phyloP scores from a whole-genome alignment of 2,888 invertebrate species.

The Orthosia gracilis region DNA sequence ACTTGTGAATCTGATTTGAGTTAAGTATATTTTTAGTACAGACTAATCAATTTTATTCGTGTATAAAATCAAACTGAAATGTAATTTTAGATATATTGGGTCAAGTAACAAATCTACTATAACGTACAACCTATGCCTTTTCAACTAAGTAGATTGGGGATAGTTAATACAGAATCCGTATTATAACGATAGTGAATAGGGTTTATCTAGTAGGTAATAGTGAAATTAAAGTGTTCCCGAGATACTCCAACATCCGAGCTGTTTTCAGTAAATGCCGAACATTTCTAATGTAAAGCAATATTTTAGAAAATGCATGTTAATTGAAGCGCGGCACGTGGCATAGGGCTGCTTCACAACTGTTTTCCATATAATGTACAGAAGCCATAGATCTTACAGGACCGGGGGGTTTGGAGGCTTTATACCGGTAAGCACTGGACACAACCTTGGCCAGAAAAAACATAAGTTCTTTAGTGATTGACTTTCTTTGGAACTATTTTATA shows the following conservation, averaged over 20 bases:
- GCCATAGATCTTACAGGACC: too few species aligned
- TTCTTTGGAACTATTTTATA: too few species aligned
- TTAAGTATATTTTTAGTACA: slow-evolving; percentile 20
- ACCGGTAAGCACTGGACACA: too few species aligned
- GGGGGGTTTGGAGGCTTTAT: too few species aligned
- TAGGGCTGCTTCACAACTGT: slow-evolving; percentile 4
- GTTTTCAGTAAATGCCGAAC: neutral
- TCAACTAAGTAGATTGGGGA: neutral
- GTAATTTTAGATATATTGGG: slow-evolving; percentile 16
- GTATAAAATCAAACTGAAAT: slow-evolving; percentile 24
- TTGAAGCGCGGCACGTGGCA: neutral
- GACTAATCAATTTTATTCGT: slow-evolving; percentile 29
- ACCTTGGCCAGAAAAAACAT: too few species aligned
- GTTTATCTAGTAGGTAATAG: neutral
- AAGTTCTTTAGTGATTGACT: too few species aligned
- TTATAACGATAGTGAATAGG: neutral
- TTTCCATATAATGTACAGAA: neutral
- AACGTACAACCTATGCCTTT: slow-evolving; percentile 8
- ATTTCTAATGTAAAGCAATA: slow-evolving; percentile 17
- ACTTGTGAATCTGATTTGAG: slow-evolving; percentile 6
- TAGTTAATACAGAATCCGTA: slow-evolving; percentile 1
- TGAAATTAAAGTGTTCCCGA: neutral
- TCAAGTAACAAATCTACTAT: neutral
- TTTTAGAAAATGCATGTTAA: slow-evolving; percentile 40
- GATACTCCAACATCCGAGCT: neutral